Conservation (phyloP, 2,113 vertebrate species). For the Pipa parva region DNA sequence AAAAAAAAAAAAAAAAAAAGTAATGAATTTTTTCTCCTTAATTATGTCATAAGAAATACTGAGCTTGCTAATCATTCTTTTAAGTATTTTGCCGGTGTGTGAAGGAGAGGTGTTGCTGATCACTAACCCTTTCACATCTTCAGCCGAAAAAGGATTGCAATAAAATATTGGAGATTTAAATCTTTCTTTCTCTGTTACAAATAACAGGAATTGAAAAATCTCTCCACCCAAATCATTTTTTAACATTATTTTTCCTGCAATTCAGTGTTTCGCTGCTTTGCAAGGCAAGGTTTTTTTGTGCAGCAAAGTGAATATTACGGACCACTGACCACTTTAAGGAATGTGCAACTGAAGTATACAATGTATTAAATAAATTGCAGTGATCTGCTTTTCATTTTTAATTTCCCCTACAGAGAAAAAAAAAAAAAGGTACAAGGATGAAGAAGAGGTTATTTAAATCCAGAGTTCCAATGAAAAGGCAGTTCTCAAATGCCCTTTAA, state of each 20-base stretch:
- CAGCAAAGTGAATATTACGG: background rate
- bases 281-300: too few relatives aligned
- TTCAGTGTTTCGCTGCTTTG: too few relatives aligned
- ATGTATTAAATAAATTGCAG: conserved; percentile 1
- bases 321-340: background rate
- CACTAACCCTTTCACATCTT: background rate
- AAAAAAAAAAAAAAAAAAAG: conserved; percentile 6
- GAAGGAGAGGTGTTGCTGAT: background rate
- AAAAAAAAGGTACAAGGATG: background rate
- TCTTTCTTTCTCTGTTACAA: too few relatives aligned
- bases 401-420: conserved; percentile 6
- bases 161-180: background rate
- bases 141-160: background rate
- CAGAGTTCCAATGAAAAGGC: conserved; percentile 10
- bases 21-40: background rate
- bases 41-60: conserved; percentile 13
- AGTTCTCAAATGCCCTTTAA: conserved; percentile 2
- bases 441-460: background rate
- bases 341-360: background rate
- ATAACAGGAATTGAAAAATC: too few relatives aligned
- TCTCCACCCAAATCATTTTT: too few relatives aligned
- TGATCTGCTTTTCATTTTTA: background rate
- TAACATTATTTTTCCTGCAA: too few relatives aligned
- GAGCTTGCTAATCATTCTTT: background rate
- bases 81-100: background rate